Base-by-base conservation (phyloP, 2,797 vertebrate genomes). In the Numenius phaeopus region DNA sequence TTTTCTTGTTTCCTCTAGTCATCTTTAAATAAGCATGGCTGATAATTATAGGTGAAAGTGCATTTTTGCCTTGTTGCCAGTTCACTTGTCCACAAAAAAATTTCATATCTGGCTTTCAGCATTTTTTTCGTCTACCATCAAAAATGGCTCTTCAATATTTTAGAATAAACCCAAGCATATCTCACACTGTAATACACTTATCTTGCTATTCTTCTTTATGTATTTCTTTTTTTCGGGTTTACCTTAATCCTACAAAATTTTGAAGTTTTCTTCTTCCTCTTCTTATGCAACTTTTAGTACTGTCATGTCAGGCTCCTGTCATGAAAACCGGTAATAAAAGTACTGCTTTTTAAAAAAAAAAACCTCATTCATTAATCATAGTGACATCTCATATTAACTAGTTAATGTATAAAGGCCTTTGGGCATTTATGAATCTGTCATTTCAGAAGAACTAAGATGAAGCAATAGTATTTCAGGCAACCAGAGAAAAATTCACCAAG, bases 321-420 rank as follows among this genome's bases (percentile, higher is more conserved):
- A 54, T 67, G 78, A 94, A 92, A 94, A 77, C 47, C 0, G 0
- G 64, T 62, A 57, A 83, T 73, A 71, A 85, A 95, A 87, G 29
- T 61, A 65, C 24, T 65, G 30, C 47, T 93, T 91, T 94, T 40
- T 4, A 0, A 29, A 62, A 87, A 90, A 90, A 93, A 76, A 57
- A 1, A 3, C 12, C 17, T 78, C 72, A 75, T 90, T 94, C 78
- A 95, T 95, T 96, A 95, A 90, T 95, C 86, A 90, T 57, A 11
- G 44, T 93, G 93, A 87, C 73, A 95, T 82, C 62, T 95, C 80
- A 79, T 89, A 95, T 97, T 95, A 97, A 96, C 91, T 78, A 64
- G 39, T 85, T 95, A 94, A 94, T 85, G 47, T 83, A 67, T 46
- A 89, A 94, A 85, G 59, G n/a, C 81, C 82, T 92, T 89, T 77